phyloP scores from a whole-genome alignment of 2,888 invertebrate species.

The Dinocampus coccinellae region DNA sequence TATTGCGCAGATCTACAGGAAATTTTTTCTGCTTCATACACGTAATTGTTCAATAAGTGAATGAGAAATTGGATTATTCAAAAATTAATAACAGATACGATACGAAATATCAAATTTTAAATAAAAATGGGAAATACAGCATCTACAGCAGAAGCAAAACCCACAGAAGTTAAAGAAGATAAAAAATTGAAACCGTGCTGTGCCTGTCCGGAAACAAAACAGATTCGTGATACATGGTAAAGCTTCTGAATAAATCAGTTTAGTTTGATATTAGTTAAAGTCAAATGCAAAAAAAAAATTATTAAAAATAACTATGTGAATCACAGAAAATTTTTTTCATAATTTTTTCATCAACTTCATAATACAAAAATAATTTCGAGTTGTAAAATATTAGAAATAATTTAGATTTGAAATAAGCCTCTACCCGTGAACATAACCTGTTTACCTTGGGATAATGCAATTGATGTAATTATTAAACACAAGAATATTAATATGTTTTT shows the following conservation, averaged over 20 bases:
- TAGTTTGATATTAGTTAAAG: constrained; percentile 9
- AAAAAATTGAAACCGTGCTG: constrained; percentile 94
- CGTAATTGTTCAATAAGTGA: no score
- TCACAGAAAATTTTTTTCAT: background rate
- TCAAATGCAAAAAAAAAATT: background rate
- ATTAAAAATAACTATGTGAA: background rate
- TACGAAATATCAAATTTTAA: background rate
- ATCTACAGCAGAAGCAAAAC: constrained; percentile 68
- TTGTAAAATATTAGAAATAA: no score
- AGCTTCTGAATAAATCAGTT: constrained; percentile 43
- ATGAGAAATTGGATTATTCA: no score
- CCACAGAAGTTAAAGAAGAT: constrained; percentile 70
- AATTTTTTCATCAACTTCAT: background rate
- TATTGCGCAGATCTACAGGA: no score
- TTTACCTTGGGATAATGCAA: background rate
- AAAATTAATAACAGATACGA: background rate
- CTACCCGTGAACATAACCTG: background rate
- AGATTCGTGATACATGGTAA: constrained; percentile 91
- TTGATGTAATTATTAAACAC: background rate
- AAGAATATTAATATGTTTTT: constrained; percentile 20
- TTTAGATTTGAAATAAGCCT: no score
- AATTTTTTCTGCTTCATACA: no score
- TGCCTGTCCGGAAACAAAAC: constrained; percentile 97
- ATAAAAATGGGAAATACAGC: constrained; percentile 72
- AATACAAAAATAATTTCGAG: background rate